A percentile compares a stretch with the other conserved stretches of the same genome.
Conservation (phyloP, 2,113 vertebrate genomes). For the Caranx ignobilis region DNA sequence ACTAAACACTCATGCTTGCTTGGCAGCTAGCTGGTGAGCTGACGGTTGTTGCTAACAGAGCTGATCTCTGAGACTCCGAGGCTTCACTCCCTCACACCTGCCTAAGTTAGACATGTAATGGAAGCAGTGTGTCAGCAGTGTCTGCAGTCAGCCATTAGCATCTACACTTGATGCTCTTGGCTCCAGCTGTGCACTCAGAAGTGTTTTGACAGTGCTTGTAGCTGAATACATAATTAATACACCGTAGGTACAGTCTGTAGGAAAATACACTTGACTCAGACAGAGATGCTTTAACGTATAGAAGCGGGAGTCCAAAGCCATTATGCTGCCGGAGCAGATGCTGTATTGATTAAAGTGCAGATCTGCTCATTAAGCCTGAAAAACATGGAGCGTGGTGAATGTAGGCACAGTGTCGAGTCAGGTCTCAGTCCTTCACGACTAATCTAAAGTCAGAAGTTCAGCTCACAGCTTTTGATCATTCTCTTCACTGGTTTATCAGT, state of each 20-base stretch:
- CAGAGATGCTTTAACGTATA: not conserved
- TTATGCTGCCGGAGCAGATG: not conserved
- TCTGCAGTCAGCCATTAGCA: not conserved
- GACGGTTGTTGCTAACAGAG: too few relatives aligned
- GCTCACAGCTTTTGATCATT: not conserved
- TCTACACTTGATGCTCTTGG: slow-evolving; percentile 16
- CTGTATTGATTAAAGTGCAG: slow-evolving; percentile 15
- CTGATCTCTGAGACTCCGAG: not conserved
- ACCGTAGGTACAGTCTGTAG: not conserved
- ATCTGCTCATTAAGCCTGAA: not conserved
- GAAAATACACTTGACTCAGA: not conserved
- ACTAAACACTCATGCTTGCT: too few relatives aligned
- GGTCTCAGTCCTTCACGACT: not conserved
- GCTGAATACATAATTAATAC: slow-evolving; percentile 10
- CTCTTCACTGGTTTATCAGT: not conserved
- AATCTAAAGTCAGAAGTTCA: not conserved
- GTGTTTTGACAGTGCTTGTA: slow-evolving; percentile 18
- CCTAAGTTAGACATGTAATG: not conserved
- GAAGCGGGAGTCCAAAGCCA: not conserved
- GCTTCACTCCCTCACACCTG: not conserved
- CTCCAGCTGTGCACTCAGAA: slow-evolving; percentile 11
- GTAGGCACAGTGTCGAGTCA: not conserved
- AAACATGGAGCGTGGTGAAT: not conserved
- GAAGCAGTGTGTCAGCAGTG: slow-evolving; percentile 7
- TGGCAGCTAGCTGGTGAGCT: too few relatives aligned